Base-by-base conservation (phyloP, 2,888 invertebrate genomes). In the Plemyria rubiginata region DNA sequence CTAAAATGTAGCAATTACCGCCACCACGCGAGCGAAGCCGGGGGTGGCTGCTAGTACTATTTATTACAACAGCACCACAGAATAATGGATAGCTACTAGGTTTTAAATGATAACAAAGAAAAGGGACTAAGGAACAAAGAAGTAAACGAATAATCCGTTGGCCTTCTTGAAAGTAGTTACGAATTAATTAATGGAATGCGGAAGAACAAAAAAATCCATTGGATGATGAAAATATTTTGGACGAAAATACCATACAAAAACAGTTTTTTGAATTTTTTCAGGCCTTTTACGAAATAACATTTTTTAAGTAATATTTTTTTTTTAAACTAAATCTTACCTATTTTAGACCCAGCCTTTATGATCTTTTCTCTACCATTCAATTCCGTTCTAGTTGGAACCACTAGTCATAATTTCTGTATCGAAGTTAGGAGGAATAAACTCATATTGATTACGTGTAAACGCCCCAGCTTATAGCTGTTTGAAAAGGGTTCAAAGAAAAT, bases 401-500 rank as follows among this genome's bases (percentile, higher is more conserved):
- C 11, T 15, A 6, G 13, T 28, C n/a, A 11, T 32, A n/a, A 16
- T 16, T 58, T 59, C 60, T 43, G 45, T 57, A 53, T 51, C 43
- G 55, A 54, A 58, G 45, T 57, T 36, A 63, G 67, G 71, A 66
- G 60, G 63, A 68, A 66, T 70, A 67, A 68, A 70, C 70, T 59
- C 69, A 65, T 70, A 72, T 70, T 66, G 61, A 70, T 70, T 65
- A 70, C 65, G 69, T 72, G 70, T 70, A 72, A 69, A 70, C 72
- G 65, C 66, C 66, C 66, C 67, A 58, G 69, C 66, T 71, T 65
- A 67, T 62, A 73, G 68, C 68, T 65, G 74, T 77, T 77, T 77
- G 68, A 73, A 79, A 70, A 77, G 73, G 79, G 78, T 77, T 76
- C 71, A 78, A 81, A 82, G 72, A 81, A 84, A 84, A 85, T 77